Conservation (phyloP, 2,888 invertebrate species). For the Cancer borealis region DNA sequence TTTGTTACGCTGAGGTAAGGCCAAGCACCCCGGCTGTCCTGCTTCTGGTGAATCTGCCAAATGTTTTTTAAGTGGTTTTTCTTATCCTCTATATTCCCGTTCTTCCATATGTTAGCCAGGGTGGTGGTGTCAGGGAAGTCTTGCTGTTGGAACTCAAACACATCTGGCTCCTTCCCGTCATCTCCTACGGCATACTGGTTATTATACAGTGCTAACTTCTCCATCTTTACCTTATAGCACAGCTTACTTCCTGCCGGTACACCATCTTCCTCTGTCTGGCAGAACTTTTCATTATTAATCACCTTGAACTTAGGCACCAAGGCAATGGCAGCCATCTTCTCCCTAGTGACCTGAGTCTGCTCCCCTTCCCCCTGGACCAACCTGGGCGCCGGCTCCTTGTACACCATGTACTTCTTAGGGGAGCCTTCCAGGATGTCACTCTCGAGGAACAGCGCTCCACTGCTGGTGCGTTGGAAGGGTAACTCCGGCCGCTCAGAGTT, state of each 20-base stretch:
- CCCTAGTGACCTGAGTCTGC: slow-evolving; percentile 49
- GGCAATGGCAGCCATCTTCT: slow-evolving; percentile 78
- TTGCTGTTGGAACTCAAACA: slow-evolving; percentile 72
- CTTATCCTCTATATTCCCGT: slow-evolving; percentile 8
- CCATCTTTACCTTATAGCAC: neutral
- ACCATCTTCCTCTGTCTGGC: slow-evolving; percentile 82
- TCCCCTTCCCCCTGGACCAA: slow-evolving; percentile 51
- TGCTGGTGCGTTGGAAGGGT: slow-evolving; percentile 85
- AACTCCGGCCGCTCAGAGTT: slow-evolving; percentile 84
- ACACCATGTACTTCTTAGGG: slow-evolving; percentile 81
- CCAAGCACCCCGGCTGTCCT: slow-evolving; percentile 57
- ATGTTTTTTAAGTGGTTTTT: slow-evolving; percentile 50
- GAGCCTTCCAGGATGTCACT: slow-evolving; percentile 80
- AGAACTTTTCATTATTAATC: slow-evolving; percentile 83
- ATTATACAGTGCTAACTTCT: slow-evolving; percentile 2
- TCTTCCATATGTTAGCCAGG: slow-evolving; percentile 65
- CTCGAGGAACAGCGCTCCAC: slow-evolving; percentile 84
- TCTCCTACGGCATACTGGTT: slow-evolving; percentile 23
- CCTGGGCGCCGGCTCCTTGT: slow-evolving; percentile 79
- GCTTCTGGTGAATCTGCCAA: slow-evolving; percentile 57
- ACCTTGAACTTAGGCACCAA: slow-evolving; percentile 87
- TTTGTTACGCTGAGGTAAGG: slow-evolving; percentile 37
- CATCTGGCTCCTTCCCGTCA: slow-evolving; percentile 68
- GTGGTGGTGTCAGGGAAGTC: slow-evolving; percentile 65
- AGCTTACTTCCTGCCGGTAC: neutral